These are phyloP conservation scores for Poecilia velifera DNA, from an alignment of 2,797 vertebrate genomes.

Conservation along the genomic window DNA sequence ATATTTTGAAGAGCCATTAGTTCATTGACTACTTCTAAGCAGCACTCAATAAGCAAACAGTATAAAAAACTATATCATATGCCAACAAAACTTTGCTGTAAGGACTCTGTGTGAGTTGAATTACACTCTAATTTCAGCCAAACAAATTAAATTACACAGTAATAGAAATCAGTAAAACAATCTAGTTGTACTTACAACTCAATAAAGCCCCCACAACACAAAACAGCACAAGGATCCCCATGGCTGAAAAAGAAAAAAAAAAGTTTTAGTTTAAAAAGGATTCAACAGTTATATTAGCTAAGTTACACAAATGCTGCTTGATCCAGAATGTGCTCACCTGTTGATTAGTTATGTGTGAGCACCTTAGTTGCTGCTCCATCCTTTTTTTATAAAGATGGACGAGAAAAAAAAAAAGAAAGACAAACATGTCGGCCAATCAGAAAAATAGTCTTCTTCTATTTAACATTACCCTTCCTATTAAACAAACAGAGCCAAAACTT, in stretches of 20 bases:
- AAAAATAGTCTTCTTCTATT: background rate
- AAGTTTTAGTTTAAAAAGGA: constrained; percentile 12
- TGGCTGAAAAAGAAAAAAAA: constrained; percentile 61
- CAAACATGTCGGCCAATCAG: background rate
- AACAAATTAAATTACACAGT: background rate
- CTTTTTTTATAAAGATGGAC: constrained; percentile 40
- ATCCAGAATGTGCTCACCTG: constrained; percentile 49
- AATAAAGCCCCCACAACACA: constrained; percentile 55
- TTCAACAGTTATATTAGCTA: constrained; percentile 4
- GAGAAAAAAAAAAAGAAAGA: constrained; percentile 10
- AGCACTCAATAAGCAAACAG: constrained; percentile 63
- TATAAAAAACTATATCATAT: constrained; percentile 49
- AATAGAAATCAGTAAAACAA: background rate
- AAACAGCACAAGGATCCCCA: constrained; percentile 62
- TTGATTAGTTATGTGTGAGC: background rate
- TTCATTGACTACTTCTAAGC: constrained; percentile 54
- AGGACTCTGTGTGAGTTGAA: background rate
- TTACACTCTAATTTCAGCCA: background rate
- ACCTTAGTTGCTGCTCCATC: background rate
- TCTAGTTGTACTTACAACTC: constrained; percentile 56
- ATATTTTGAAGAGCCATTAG: constrained; percentile 49
- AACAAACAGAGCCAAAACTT: constrained; percentile 60
- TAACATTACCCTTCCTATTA: constrained; percentile 44
- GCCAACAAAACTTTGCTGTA: background rate
- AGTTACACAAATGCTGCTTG: background rate